A percentile compares a stretch with the other conserved stretches of the same genome.
Evolutionary conservation across 2,797 vertebrate genomes (phyloP).

Genomic region (Falco cherrug): DNA sequence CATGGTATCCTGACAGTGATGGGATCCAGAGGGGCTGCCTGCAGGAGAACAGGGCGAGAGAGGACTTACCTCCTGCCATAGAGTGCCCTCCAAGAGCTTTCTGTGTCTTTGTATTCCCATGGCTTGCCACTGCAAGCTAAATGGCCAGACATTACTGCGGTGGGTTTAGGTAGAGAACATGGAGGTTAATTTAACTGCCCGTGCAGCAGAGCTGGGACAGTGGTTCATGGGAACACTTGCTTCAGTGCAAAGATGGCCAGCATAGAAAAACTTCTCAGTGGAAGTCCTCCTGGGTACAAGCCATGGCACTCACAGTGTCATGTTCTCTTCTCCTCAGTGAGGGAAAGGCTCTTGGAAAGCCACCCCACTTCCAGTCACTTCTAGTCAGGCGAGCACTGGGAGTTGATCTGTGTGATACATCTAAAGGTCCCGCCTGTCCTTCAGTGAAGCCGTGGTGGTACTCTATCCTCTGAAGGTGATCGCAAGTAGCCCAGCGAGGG

Average conservation of each 20-base stretch:
- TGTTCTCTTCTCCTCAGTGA: background rate
- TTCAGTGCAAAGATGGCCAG: background rate
- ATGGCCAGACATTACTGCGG: background rate
- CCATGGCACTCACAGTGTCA: background rate
- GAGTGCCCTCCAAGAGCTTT: background rate
- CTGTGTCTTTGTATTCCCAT: background rate
- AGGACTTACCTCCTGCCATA: background rate
- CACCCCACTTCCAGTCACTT: background rate
- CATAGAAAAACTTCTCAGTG: background rate
- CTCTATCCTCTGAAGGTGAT: background rate
- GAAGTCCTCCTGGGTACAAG: background rate
- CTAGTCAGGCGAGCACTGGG: background rate
- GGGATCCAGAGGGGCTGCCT: background rate
- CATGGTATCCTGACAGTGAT: background rate
- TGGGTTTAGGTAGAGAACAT: background rate
- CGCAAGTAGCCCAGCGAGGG: accelerated
- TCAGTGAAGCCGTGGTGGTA: background rate
- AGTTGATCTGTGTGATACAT: accelerated
- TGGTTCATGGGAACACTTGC: accelerated
- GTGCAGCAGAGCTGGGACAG: background rate
- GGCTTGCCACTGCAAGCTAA: background rate
- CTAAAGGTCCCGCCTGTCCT: background rate
- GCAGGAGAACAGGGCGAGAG: background rate
- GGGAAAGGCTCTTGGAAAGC: background rate
- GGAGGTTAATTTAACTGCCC: background rate